Conservation (phyloP, 92 coral and sea anemone species). For the Bergia puertoricense region DNA sequence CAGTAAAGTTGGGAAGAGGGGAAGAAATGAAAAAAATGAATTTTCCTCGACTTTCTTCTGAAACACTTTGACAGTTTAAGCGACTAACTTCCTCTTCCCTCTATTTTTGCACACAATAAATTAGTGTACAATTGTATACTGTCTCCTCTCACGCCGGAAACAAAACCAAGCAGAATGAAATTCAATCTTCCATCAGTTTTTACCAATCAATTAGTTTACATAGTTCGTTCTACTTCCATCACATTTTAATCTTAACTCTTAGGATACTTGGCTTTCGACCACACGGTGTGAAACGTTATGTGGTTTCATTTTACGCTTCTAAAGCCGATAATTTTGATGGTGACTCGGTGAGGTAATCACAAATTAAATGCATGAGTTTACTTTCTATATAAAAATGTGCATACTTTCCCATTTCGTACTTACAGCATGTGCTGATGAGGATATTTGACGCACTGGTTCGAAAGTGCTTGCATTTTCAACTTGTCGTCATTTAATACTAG, state of each 20-base stretch:
- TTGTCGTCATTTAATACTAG: background rate
- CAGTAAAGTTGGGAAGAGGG: too few species aligned
- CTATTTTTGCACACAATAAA: too few species aligned
- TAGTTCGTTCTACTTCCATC: background rate
- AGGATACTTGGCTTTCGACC: background rate
- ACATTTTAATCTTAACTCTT: background rate
- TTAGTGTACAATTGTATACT: too few species aligned
- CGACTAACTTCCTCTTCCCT: too few species aligned
- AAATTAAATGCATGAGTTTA: background rate
- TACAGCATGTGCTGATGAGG: background rate
- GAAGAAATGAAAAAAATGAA: too few species aligned
- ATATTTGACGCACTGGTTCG: background rate
- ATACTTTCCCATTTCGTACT: background rate
- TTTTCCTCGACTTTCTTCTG: too few species aligned
- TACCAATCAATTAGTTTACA: background rate
- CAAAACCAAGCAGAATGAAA: background rate
- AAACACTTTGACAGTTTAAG: too few species aligned
- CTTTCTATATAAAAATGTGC: background rate
- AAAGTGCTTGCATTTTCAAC: background rate
- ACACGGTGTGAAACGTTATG: background rate
- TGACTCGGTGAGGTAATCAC: background rate
- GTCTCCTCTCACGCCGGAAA: background rate
- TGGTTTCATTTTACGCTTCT: background rate
- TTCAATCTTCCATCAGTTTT: background rate
- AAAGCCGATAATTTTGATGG: background rate